Base-by-base conservation (phyloP, 37 sponge, comb jelly and placozoan genomes). In the Axinella damicornis region DNA sequence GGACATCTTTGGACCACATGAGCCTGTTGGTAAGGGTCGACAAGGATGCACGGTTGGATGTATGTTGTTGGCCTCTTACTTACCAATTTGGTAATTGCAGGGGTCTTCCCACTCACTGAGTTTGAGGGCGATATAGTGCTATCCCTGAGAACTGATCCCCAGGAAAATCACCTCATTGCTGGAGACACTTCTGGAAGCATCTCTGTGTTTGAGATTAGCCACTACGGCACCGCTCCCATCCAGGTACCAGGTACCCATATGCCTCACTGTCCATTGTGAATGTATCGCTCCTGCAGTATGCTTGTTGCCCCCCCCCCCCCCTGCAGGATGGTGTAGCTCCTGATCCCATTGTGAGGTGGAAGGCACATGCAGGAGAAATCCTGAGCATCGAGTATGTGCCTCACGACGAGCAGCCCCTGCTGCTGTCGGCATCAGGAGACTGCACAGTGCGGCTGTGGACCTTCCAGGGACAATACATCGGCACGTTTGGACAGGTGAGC, bases 401-500 rank as follows among this genome's bases (percentile, higher is more conserved):
- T 5, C 93, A 87, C 56, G 91, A 83, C 55, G 52, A 61, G 19
- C 67, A 81, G 30, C 73, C 81, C 20, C 73, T 98, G 37, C 72
- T 98, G 14, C 74, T 96, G 35, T 87, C 95, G 5, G 79, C 87
- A 35, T 94, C 97, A n/a, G 93, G 84, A 16, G 97, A 96, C 83
- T 69, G 89, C 36, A 93, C 91, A 1, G 94, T 88, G 63, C 40
- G 94, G 52, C 69, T 98, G 61, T 98, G 99, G 99, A 98, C 88
- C 24, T 38, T 91, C 12, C 60, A 83, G 28, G 97, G 99, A 25
- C 83, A 94, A 71, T 92, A 67, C 62, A 82, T 98, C 13, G 99
- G 99, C 27, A 94, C 82, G n/a, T 98, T 98, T 90, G 99, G 99
- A 0, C 97, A 97, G 81, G 93, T 86, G 55, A 27, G 86, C n/a